These are phyloP conservation scores for Chouioia cunea DNA, from an alignment of 2,888 invertebrate genomes.

Conservation along the genomic window DNA sequence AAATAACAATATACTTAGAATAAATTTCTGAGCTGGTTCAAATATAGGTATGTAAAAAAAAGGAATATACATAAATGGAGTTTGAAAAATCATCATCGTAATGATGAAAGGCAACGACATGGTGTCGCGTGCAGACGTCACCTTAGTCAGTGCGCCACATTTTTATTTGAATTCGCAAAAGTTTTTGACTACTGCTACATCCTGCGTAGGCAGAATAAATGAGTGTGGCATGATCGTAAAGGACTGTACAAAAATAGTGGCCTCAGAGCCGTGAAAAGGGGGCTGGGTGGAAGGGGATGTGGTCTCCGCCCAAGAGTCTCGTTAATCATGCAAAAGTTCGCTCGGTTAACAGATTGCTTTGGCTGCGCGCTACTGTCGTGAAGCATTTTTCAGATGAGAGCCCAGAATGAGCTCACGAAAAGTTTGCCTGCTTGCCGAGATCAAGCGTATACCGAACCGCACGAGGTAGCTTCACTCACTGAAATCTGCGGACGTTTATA, in stretches of 20 bases:
- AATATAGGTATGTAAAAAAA: no score
- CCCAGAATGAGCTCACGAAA: not conserved
- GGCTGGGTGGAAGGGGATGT: not conserved
- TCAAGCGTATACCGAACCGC: not conserved
- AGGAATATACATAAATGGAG: no score
- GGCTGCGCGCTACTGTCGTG: constrained; percentile 6
- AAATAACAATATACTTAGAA: no score
- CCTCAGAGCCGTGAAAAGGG: not conserved
- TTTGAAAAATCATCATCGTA: no score
- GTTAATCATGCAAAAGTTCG: constrained; percentile 36
- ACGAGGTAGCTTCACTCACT: not conserved
- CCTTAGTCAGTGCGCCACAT: not conserved
- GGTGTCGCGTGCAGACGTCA: not conserved
- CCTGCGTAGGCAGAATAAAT: constrained; percentile 21
- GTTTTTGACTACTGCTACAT: not conserved
- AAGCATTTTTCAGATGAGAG: constrained; percentile 13
- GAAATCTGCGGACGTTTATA: no score
- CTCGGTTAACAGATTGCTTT: constrained; percentile 10
- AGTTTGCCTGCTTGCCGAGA: not conserved
- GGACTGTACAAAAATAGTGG: constrained; percentile 26
- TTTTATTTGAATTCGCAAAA: constrained; percentile 14
- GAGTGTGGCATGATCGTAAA: constrained; percentile 26
- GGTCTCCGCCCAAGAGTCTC: constrained; percentile 15
- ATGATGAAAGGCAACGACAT: not conserved
- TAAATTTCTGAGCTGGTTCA: no score